Percentiles rank a stretch among this genome's conserved stretches.
phyloP scores from a whole-genome alignment of 2,797 vertebrate genomes.

The Oceanodroma leucorhoa region DNA sequence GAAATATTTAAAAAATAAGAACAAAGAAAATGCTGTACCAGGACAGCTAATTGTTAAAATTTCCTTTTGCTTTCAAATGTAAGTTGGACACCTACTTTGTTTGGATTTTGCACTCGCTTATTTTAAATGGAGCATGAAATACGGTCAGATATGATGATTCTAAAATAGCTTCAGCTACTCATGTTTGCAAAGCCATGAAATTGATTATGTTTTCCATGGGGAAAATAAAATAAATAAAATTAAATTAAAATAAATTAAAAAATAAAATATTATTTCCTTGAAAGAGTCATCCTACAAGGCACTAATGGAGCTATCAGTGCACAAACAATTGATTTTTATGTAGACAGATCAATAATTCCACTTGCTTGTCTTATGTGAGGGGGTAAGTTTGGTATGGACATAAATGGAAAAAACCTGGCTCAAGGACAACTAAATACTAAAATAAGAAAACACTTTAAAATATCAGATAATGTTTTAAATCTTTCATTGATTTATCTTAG shows the following conservation, averaged over 20 bases:
- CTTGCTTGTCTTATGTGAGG: background rate
- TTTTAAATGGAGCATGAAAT: background rate
- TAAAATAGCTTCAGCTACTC: background rate
- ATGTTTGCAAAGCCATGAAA: background rate
- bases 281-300: background rate
- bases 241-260: too few relatives aligned
- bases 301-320: background rate
- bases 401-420: background rate
- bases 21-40: background rate
- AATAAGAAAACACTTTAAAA: background rate
- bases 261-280: background rate
- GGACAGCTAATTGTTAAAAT: background rate
- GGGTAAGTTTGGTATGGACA: background rate
- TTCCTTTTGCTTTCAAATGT: background rate
- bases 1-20: background rate
- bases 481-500: background rate
- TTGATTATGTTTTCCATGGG: background rate
- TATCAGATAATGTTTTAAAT: background rate
- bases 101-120: background rate
- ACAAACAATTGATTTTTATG: background rate
- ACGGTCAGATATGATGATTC: background rate
- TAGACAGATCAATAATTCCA: background rate
- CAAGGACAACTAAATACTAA: background rate
- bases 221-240: background rate
- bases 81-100: background rate